These are phyloP conservation scores for Trematomus bernacchii DNA, from an alignment of 2,797 vertebrate genomes.

Conservation along the genomic window DNA sequence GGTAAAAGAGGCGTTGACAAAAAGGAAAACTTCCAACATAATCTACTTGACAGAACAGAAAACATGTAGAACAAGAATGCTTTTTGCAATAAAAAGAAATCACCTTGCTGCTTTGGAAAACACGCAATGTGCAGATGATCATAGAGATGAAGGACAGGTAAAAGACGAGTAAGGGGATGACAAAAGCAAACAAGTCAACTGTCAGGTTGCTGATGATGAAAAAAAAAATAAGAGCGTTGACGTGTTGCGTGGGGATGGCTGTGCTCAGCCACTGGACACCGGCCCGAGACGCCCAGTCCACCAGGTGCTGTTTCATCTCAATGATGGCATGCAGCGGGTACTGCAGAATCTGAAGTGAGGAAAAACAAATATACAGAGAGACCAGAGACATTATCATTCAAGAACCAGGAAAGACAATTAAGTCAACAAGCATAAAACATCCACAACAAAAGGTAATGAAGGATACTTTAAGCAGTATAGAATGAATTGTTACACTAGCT, in stretches of 20 bases:
- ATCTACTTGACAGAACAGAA: not conserved
- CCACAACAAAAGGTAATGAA: not conserved
- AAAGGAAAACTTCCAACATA: not conserved
- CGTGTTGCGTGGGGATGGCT: slow-evolving; percentile 94
- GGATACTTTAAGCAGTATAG: not conserved
- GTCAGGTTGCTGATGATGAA: slow-evolving; percentile 98
- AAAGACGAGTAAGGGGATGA: slow-evolving; percentile 95
- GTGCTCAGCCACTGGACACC: slow-evolving; percentile 98
- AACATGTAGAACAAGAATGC: not conserved
- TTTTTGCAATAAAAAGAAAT: not conserved
- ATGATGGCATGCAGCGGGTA: slow-evolving; percentile 91
- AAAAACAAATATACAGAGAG: not conserved
- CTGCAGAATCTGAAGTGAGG: slow-evolving; percentile 88
- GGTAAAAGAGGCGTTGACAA: not conserved
- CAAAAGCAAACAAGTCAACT: slow-evolving; percentile 93
- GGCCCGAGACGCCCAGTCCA: slow-evolving; percentile 94
- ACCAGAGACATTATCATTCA: not conserved
- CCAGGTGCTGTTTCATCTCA: slow-evolving; percentile 94
- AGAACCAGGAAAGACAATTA: not conserved
- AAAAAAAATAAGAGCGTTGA: slow-evolving; percentile 98
- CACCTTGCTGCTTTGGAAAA: slow-evolving; percentile 96
- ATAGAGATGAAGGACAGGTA: slow-evolving; percentile 97
- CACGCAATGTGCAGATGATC: slow-evolving; percentile 96
- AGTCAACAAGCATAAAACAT: not conserved
- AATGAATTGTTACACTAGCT: not conserved